Base-by-base conservation (phyloP, 2,113 vertebrate genomes). In the Bucco capensis region DNA sequence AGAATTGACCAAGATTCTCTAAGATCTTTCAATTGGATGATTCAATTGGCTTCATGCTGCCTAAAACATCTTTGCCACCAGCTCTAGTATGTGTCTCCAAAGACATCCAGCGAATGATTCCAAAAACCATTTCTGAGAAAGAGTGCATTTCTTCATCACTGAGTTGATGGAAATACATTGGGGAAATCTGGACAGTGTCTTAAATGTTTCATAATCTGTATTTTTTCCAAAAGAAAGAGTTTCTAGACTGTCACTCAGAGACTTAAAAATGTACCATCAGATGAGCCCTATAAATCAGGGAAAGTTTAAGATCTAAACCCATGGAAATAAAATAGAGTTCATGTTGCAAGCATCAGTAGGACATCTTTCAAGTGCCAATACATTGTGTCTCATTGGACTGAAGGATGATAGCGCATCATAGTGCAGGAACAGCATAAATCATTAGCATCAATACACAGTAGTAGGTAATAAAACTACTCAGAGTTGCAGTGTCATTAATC, bases 191-290 rank as follows among this genome's bases (percentile, higher is more conserved):
- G 49, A 31, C 51, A 54, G 27, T 31, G 7, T 67, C 58, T 88
- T 86, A 91, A 91, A 80, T 79, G 51, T 94, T 96, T 95, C 33
- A 80, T 84, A 86, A 83, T 50, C 70, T 54, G 5, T 83, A 60
- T 93, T 73, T 80, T 81, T 27, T 46, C 14, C 35, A 13, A 90
- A 91, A 79, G 40, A 90, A 90, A 81, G 17, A 23, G 35, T 42
- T 89, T 42, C 51, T 76, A 46, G 79, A 31, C 58, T 93, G 57
- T 75, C 77, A 73, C 77, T 82, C 30, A 62, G 18, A 18, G 53
- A 65, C 74, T 90, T 88, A 23, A 78, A 47, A 53, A 47, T 19
- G 31, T 47, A 54, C 37, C 49, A 62, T 49, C 51, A 74, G 35
- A 80, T 74, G 57, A 89, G 30, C 23, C 16, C 27, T 69, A 92